Percentiles rank a stretch among this genome's conserved stretches.
Conservation (phyloP, 1,140 invertebrate species). For the Heliconius eleuchia region DNA sequence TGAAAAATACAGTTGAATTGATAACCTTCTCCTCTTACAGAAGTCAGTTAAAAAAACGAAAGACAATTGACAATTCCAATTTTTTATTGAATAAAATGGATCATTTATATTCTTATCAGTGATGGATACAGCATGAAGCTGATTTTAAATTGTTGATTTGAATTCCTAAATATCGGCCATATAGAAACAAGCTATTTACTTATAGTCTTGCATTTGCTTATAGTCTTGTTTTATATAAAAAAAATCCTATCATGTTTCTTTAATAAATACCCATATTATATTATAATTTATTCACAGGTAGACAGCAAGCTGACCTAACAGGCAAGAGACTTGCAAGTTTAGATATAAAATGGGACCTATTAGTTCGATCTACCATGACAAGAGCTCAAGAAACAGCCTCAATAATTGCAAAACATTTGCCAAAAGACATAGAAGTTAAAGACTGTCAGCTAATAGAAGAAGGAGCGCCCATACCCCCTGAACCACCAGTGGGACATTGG, state of each 20-base stretch:
- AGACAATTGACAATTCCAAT: too few relatives aligned
- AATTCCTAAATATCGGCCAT: too few relatives aligned
- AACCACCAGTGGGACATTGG: slow-evolving; percentile 94
- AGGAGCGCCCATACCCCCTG: slow-evolving; percentile 96
- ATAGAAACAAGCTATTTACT: too few relatives aligned
- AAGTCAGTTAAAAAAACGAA: too few relatives aligned
- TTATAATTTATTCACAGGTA: slow-evolving; percentile 81
- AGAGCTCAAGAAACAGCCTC: slow-evolving; percentile 94
- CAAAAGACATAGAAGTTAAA: slow-evolving; percentile 81
- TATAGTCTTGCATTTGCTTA: too few relatives aligned
- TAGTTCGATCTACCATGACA: slow-evolving; percentile 96
- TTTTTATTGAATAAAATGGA: too few relatives aligned
- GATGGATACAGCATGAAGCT: too few relatives aligned
- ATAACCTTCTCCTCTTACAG: too few relatives aligned
- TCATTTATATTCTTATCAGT: too few relatives aligned
- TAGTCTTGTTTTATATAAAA: not conserved
- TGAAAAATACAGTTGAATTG: too few relatives aligned
- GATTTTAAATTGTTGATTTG: too few relatives aligned
- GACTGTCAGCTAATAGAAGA: slow-evolving; percentile 92
- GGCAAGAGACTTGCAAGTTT: slow-evolving; percentile 89
- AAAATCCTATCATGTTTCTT: not conserved
- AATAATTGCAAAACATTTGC: slow-evolving; percentile 88
- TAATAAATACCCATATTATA: too few relatives aligned
- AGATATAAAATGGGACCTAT: slow-evolving; percentile 87
- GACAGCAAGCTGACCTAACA: slow-evolving; percentile 91